These are phyloP conservation scores for Napeogenes inachia DNA, from an alignment of 2,888 invertebrate species.

Conservation along the genomic window DNA sequence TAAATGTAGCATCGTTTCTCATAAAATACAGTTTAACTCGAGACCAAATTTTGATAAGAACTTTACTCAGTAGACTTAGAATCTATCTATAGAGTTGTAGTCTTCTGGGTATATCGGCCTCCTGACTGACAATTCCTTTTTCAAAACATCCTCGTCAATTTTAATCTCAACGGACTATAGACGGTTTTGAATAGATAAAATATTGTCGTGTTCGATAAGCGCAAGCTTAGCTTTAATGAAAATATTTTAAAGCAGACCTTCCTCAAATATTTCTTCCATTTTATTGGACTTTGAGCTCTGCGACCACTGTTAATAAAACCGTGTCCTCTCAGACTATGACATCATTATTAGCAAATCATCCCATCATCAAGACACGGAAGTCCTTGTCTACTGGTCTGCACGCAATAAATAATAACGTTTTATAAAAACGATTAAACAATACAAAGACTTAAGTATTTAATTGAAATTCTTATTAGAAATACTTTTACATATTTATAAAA, in stretches of 20 bases:
- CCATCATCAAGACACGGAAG: conserved; percentile 41
- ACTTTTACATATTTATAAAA: background rate
- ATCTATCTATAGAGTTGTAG: conserved; percentile 27
- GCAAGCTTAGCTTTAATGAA: conserved; percentile 4
- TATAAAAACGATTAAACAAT: conserved; percentile 9
- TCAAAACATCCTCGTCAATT: conserved; percentile 3
- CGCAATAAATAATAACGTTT: conserved; percentile 31
- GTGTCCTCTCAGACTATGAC: conserved; percentile 34
- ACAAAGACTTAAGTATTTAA: conserved; percentile 10
- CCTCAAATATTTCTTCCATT: background rate
- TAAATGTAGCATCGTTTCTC: conserved; percentile 43
- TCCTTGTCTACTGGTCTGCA: conserved; percentile 29
- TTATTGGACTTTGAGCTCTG: background rate
- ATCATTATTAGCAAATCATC: conserved; percentile 47
- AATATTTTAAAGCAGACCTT: conserved; percentile 4
- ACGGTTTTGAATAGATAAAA: conserved; percentile 1
- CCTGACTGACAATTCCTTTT: background rate
- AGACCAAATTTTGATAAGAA: conserved; percentile 29
- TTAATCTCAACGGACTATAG: conserved; percentile 3
- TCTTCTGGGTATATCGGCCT: conserved; percentile 10
- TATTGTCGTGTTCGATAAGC: conserved; percentile 6
- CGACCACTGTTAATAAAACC: background rate
- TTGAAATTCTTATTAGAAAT: background rate
- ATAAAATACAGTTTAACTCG: conserved; percentile 33
- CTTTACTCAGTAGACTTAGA: conserved; percentile 18